Conservation (phyloP, 2,888 invertebrate genomes). For the Cheilosia impressa region DNA sequence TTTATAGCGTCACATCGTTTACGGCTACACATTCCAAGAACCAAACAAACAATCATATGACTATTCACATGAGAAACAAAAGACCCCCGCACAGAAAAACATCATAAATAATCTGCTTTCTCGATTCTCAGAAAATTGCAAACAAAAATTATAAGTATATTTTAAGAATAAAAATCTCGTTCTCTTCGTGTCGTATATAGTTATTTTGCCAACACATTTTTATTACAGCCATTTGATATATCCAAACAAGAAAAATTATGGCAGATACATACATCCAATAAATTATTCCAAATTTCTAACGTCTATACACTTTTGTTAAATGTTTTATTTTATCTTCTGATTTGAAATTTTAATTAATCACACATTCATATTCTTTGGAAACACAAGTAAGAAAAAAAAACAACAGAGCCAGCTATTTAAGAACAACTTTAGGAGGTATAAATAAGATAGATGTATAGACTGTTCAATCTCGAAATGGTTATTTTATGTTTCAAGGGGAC, state of each 20-base stretch:
- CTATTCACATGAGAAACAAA: conserved; percentile 55
- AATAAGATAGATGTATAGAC: conserved; percentile 26
- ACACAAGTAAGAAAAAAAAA: conserved; percentile 15
- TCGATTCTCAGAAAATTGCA: conserved; percentile 58
- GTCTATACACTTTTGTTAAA: conserved; percentile 48
- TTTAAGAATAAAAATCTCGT: conserved; percentile 22
- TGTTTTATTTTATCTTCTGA: conserved; percentile 61
- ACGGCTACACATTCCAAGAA: conserved; percentile 48
- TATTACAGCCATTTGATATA: conserved; percentile 61
- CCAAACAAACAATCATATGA: conserved; percentile 45
- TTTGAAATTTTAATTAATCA: conserved; percentile 72
- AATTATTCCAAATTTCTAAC: conserved; percentile 51
- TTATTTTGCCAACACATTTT: conserved; percentile 55
- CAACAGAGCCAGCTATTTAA: conserved; percentile 11
- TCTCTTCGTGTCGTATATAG: conserved; percentile 2
- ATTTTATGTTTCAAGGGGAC: conserved; percentile 34
- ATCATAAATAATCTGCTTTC: conserved; percentile 40
- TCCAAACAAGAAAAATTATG: conserved; percentile 60
- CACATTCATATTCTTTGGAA: conserved; percentile 41
- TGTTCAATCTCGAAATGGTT: conserved; percentile 34
- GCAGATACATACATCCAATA: conserved; percentile 66
- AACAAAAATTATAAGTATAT: conserved; percentile 23
- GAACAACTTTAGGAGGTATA: conserved; percentile 34
- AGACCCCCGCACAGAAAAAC: conserved; percentile 12
- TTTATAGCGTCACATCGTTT: conserved; percentile 56